These are phyloP conservation scores for Polymixis flavicincta DNA, from an alignment of 2,888 invertebrate genomes.

Conservation along the genomic window DNA sequence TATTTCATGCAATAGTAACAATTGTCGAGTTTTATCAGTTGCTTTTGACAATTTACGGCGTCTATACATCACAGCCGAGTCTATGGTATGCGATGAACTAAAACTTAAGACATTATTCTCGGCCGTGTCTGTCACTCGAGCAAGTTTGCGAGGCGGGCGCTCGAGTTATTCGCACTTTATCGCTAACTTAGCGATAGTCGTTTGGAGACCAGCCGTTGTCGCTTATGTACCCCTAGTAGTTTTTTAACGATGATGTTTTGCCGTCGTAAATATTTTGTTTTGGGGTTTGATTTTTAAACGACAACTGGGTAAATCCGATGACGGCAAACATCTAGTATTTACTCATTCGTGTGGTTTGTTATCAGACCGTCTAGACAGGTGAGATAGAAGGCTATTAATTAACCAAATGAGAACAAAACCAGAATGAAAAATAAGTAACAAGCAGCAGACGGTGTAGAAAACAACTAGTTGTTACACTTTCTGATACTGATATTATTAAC, in stretches of 20 bases:
- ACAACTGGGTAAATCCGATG: background rate
- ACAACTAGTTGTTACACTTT: background rate
- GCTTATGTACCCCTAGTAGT: constrained; percentile 68
- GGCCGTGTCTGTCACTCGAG: constrained; percentile 70
- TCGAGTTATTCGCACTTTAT: constrained; percentile 75
- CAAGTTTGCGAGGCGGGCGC: constrained; percentile 65
- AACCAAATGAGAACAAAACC: background rate
- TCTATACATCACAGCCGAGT: constrained; percentile 62
- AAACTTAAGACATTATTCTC: constrained; percentile 74
- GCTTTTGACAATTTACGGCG: constrained; percentile 63
- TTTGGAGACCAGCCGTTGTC: constrained; percentile 63
- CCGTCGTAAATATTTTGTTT: constrained; percentile 29
- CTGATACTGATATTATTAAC: background rate
- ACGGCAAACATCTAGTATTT: background rate
- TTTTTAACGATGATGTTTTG: constrained; percentile 54
- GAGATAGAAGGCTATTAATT: background rate
- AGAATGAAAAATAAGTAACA: background rate
- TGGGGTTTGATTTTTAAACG: constrained; percentile 1
- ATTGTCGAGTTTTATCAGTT: constrained; percentile 64
- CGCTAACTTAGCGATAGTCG: constrained; percentile 70
- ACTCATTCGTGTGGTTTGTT: background rate
- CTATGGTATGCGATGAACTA: constrained; percentile 68
- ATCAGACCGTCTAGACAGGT: background rate
- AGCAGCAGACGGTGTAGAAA: background rate
- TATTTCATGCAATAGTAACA: constrained; percentile 52